A percentile compares a stretch with the other conserved stretches of the same genome.
Evolutionary conservation across 2,113 vertebrate species (phyloP).

Genomic region (Phoenicopterus ruber): DNA sequence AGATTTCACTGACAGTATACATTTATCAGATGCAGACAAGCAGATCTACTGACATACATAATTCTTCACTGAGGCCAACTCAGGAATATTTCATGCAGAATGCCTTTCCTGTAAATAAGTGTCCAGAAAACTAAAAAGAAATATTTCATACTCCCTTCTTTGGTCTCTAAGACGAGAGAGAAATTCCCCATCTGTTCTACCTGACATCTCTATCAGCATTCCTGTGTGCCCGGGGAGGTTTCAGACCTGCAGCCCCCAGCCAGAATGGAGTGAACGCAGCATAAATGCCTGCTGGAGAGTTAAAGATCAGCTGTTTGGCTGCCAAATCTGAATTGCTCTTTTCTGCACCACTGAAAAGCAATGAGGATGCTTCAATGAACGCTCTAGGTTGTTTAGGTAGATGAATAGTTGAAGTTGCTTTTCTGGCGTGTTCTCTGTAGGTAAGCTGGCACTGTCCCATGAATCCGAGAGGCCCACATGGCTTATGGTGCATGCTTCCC

Average conservation of each 20-base stretch:
- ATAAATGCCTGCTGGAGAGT: background rate
- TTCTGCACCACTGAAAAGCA: conserved; percentile 36
- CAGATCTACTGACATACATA: conserved; percentile 15
- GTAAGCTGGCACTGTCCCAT: background rate
- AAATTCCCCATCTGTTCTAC: background rate
- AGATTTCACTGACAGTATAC: conserved; percentile 1
- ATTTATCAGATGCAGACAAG: conserved; percentile 50
- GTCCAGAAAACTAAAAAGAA: background rate
- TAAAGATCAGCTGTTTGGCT: conserved; percentile 4
- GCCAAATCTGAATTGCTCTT: conserved; percentile 25
- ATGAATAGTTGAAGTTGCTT: conserved; percentile 10
- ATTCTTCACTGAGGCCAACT: background rate
- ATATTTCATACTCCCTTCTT: background rate
- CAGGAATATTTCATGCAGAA: background rate
- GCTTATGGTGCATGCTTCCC: background rate
- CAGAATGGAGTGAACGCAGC: fast-evolving
- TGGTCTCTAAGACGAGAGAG: background rate
- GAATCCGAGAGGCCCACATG: background rate
- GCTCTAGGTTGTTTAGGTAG: background rate
- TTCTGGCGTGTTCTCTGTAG: background rate
- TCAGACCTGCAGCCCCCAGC: background rate
- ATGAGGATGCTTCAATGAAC: conserved; percentile 9
- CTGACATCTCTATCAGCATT: conserved; percentile 26
- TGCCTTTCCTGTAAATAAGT: background rate
- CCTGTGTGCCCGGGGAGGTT: background rate